These are phyloP conservation scores for mouse (Mus musculus) DNA, from an alignment of 2,113 vertebrate species.

Conservation along the genomic window DNA sequence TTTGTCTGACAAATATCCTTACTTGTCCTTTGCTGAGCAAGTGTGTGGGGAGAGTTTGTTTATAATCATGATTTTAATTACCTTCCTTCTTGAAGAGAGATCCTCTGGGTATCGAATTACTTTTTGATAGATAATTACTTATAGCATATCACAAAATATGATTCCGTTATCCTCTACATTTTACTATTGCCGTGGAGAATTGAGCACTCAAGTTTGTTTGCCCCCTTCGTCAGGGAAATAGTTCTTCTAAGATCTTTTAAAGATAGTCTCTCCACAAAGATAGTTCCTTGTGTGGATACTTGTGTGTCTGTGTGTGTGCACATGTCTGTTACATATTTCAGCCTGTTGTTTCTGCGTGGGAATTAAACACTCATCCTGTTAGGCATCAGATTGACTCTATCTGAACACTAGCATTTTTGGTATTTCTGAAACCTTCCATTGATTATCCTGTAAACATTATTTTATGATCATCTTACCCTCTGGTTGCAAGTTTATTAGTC, in stretches of 20 bases:
- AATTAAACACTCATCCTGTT: background rate
- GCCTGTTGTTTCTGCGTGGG: background rate
- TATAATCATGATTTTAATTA: constrained; percentile 47
- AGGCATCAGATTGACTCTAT: background rate
- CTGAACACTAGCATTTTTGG: background rate
- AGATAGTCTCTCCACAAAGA: background rate
- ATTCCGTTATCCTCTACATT: background rate
- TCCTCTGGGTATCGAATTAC: constrained; percentile 22
- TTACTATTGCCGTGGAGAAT: constrained; percentile 27
- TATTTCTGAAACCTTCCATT: background rate
- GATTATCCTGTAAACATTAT: background rate
- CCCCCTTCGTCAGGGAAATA: background rate
- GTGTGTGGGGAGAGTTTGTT: constrained; percentile 14
- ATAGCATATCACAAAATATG: background rate
- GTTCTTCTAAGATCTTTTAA: constrained; percentile 4
- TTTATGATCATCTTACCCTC: background rate
- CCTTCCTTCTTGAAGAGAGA: constrained; percentile 9
- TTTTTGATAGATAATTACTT: constrained; percentile 40
- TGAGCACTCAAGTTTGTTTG: background rate
- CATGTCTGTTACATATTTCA: constrained; percentile 11
- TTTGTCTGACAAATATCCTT: background rate
- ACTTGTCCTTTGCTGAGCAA: background rate
- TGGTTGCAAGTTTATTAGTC: background rate
- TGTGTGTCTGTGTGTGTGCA: background rate
- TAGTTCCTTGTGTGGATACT: background rate